Conservation (phyloP, 2,797 vertebrate species). For the Muraenolepis orangiensis region DNA sequence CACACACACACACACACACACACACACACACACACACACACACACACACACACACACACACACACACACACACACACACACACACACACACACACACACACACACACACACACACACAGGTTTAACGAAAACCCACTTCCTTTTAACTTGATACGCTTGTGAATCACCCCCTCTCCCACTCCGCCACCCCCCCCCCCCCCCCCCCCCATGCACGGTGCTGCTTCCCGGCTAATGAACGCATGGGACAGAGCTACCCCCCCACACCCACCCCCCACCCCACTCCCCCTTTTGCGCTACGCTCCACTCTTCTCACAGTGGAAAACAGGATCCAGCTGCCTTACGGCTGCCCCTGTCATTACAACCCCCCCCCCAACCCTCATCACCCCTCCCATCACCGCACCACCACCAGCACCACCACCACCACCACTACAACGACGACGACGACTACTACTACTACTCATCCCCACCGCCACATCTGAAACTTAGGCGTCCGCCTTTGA, state of each 20-base stretch:
- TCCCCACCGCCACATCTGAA: conserved; percentile 56
- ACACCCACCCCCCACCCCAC: background rate
- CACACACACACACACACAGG: conserved; percentile 26
- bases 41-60: conserved; percentile 34
- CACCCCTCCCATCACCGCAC: background rate
- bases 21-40: conserved; percentile 26
- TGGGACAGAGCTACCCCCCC: conserved; percentile 56
- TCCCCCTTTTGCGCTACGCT: conserved; percentile 33
- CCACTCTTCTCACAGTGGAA: conserved; percentile 61
- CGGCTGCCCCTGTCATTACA: conserved; percentile 63
- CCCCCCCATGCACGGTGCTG: conserved; percentile 57
- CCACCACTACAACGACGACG: background rate
- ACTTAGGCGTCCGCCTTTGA: conserved; percentile 10
- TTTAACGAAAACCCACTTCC: conserved; percentile 71
- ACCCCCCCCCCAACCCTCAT: conserved; percentile 6
- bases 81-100: conserved; percentile 23
- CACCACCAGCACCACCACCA: background rate
- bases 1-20: conserved; percentile 26
- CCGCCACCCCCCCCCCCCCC: too few relatives aligned
- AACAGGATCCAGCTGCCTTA: conserved; percentile 76
- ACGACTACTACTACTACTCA: conserved; percentile 28
- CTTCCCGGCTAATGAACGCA: conserved; percentile 71
- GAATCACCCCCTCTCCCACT: conserved; percentile 59
- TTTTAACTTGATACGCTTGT: conserved; percentile 80
- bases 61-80: conserved; percentile 25